Evolutionary conservation across 2,113 vertebrate species (phyloP).

Genomic region (Chaenocephalus aceratus): DNA sequence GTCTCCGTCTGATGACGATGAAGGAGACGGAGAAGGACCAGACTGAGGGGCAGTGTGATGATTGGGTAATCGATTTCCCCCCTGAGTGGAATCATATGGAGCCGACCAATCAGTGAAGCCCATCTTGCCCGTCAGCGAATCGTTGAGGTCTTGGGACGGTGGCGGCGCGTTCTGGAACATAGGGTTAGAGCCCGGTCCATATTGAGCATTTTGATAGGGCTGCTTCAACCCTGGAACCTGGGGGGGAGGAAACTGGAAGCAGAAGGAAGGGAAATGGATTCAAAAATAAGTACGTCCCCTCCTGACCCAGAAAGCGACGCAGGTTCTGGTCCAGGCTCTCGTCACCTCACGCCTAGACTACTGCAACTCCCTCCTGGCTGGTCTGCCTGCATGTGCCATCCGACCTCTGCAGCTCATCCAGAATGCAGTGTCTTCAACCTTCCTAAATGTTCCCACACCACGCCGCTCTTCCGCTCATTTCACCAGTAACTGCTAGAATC

Average conservation of each 20-base stretch:
- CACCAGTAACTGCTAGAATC: too few relatives aligned
- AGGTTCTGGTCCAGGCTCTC: too few relatives aligned
- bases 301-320: too few relatives aligned
- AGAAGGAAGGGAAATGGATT: background rate
- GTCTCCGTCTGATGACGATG: slow-evolving; percentile 91
- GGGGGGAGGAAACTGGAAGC: slow-evolving; percentile 75
- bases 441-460: too few relatives aligned
- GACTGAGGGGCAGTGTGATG: slow-evolving; percentile 85
- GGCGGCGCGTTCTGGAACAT: slow-evolving; percentile 85
- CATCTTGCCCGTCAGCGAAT: slow-evolving; percentile 84
- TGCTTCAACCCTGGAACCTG: slow-evolving; percentile 88
- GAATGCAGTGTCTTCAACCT: too few relatives aligned
- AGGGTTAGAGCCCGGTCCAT: slow-evolving; percentile 84
- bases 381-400: too few relatives aligned
- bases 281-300: background rate
- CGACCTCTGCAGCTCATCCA: too few relatives aligned
- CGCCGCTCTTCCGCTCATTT: too few relatives aligned
- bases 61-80: slow-evolving; percentile 85
- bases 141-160: slow-evolving; percentile 86
- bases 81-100: slow-evolving; percentile 87
- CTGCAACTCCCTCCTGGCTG: too few relatives aligned
- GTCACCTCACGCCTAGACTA: too few relatives aligned
- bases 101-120: slow-evolving; percentile 89
- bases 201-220: slow-evolving; percentile 87
- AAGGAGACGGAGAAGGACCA: slow-evolving; percentile 88